Percentiles rank a stretch among this genome's conserved stretches.
Conservation (phyloP, 2,797 vertebrate species). For the Lemur catta region DNA sequence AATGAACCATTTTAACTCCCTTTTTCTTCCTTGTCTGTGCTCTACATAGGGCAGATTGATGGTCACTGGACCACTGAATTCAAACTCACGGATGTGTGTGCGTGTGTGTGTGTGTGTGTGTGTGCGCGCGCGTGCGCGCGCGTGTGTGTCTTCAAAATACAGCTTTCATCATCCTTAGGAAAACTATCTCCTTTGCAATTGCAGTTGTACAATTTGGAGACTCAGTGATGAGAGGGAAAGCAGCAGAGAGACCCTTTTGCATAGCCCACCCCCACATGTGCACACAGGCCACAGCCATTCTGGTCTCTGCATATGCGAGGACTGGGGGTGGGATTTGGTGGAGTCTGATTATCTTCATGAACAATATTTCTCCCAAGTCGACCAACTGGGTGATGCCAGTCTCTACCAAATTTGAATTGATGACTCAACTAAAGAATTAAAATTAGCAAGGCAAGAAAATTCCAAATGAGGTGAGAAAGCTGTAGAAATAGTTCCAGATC, state of each 20-base stretch:
- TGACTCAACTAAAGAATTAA: slow-evolving; percentile 79
- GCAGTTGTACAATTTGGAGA: background rate
- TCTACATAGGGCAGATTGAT: background rate
- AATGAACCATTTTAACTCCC: background rate
- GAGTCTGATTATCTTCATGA: background rate
- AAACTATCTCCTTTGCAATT: background rate
- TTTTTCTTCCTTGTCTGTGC: background rate
- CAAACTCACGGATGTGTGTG: background rate
- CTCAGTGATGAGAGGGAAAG: background rate
- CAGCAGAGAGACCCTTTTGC: background rate
- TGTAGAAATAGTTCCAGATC: slow-evolving; percentile 76
- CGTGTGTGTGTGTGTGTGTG: too few species aligned
- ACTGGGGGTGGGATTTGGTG: background rate
- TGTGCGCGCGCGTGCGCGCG: too few species aligned
- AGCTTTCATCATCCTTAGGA: background rate
- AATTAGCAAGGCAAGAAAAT: slow-evolving; percentile 81
- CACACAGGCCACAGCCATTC: background rate
- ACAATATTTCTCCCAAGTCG: slow-evolving; percentile 49
- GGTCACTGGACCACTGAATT: background rate
- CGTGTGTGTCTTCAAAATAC: background rate
- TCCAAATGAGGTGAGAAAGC: slow-evolving; percentile 79
- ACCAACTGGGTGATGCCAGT: slow-evolving; percentile 68
- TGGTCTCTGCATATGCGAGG: background rate
- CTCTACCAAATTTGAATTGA: slow-evolving; percentile 73
- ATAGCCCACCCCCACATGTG: background rate